Evolutionary conservation across 1,140 invertebrate species (phyloP).

Genomic region (Formica exsecta): DNA sequence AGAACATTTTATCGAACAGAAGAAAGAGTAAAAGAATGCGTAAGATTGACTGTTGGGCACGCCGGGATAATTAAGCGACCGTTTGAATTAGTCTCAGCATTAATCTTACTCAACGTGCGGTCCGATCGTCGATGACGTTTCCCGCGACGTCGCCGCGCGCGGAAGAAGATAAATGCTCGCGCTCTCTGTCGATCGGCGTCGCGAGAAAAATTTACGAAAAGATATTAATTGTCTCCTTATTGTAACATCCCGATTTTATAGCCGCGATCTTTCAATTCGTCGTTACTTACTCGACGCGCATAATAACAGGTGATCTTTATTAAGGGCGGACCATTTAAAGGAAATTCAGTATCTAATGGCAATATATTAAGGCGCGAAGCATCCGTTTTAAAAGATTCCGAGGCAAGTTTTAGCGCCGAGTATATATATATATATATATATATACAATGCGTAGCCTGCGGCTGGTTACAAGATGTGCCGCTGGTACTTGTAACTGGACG

Average conservation of each 20-base stretch:
- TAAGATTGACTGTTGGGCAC: constrained; percentile 34
- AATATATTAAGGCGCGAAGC: constrained; percentile 65
- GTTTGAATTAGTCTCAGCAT: constrained; percentile 65
- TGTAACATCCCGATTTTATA: neutral
- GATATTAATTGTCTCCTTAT: constrained; percentile 23
- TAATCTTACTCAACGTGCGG: constrained; percentile 50
- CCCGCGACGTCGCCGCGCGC: constrained; percentile 19
- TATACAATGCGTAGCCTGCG: neutral
- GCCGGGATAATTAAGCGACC: constrained; percentile 68
- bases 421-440: no score
- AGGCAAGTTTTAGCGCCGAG: constrained; percentile 47
- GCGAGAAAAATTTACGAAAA: constrained; percentile 14
- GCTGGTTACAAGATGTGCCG: constrained; percentile 27
- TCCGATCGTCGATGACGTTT: constrained; percentile 52
- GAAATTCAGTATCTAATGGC: constrained; percentile 9
- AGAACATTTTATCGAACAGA: constrained; percentile 1
- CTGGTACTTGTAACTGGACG: constrained; percentile 44
- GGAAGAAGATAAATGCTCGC: constrained; percentile 47
- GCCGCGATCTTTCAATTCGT: neutral
- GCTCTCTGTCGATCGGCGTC: neutral
- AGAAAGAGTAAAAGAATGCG: constrained; percentile 1
- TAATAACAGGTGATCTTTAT: constrained; percentile 14
- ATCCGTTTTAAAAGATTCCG: constrained; percentile 25
- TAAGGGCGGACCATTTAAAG: constrained; percentile 11
- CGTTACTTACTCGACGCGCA: neutral